Percentiles rank a stretch among this genome's conserved stretches.
Evolutionary conservation across 1,140 invertebrate species (phyloP).

Genomic region (Cotesia glomerata): DNA sequence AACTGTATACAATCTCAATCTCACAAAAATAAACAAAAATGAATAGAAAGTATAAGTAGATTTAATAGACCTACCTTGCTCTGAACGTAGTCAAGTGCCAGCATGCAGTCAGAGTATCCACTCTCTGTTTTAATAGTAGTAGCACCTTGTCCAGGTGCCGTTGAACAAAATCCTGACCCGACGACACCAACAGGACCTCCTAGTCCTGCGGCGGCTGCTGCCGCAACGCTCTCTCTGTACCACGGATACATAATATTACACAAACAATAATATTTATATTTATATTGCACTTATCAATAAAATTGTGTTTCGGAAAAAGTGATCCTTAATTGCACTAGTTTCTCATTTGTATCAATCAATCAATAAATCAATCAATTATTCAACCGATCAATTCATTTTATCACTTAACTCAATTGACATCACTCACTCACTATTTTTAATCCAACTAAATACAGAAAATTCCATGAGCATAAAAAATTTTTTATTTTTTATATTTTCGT

Average conservation of each 20-base stretch:
- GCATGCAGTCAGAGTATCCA: slow-evolving; percentile 76
- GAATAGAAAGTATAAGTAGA: neutral
- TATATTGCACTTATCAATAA: no score
- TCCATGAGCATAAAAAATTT: no score
- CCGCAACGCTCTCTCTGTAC: slow-evolving; percentile 72
- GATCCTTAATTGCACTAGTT: no score
- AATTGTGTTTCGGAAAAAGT: no score
- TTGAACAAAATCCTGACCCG: slow-evolving; percentile 60
- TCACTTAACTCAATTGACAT: no score
- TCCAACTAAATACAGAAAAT: no score
- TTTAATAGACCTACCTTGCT: slow-evolving; percentile 67
- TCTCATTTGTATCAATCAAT: no score
- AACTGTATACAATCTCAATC: neutral
- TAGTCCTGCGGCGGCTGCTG: slow-evolving; percentile 64
- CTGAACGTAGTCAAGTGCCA: slow-evolving; percentile 74
- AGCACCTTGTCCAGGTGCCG: slow-evolving; percentile 57
- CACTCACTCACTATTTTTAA: no score
- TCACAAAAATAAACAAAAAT: neutral
- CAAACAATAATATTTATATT: no score
- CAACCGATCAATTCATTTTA: no score
- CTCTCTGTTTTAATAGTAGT: slow-evolving; percentile 73
- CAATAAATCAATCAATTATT: no score
- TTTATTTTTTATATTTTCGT: no score
- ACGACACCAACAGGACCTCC: slow-evolving; percentile 61
- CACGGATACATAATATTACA: slow-evolving; percentile 71